phyloP scores from a whole-genome alignment of 1,140 invertebrate species.

The Marisa cornuarietis region DNA sequence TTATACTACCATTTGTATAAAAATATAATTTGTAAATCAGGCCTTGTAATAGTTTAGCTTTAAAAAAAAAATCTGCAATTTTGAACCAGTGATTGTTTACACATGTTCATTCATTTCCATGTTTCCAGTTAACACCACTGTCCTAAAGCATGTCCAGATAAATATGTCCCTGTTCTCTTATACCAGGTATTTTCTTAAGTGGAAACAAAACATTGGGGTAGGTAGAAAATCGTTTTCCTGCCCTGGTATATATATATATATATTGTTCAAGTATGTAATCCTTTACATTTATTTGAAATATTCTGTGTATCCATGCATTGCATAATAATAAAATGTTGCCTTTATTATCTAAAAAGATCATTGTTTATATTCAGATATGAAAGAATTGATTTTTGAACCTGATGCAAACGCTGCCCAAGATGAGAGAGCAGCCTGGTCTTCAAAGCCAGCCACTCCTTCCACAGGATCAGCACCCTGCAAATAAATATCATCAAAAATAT shows the following conservation, averaged over 20 bases:
- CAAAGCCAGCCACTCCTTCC: conserved; percentile 21
- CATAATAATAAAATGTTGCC: not conserved
- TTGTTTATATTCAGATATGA: not conserved
- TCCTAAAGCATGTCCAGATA: too few relatives aligned
- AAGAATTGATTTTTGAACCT: conserved; percentile 27
- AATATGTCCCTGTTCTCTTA: too few relatives aligned
- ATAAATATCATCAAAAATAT: not conserved
- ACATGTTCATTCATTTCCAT: too few relatives aligned
- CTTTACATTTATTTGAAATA: not conserved
- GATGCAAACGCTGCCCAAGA: conserved; percentile 50
- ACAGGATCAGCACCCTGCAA: conserved; percentile 51
- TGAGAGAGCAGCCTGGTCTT: conserved; percentile 35
- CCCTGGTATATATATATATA: not conserved
- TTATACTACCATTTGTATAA: too few relatives aligned
- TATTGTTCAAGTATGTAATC: not conserved
- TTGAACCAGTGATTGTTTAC: too few relatives aligned
- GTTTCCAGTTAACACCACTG: too few relatives aligned
- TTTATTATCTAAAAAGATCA: not conserved
- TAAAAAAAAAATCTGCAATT: too few relatives aligned
- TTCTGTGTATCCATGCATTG: not conserved
- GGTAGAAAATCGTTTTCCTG: not conserved
- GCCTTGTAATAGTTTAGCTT: too few relatives aligned
- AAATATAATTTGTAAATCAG: too few relatives aligned
- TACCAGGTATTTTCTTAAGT: too few relatives aligned
- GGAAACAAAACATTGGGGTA: too few relatives aligned